A percentile compares a stretch with the other conserved stretches of the same genome.
These are phyloP conservation scores for Lophotis ruficrista DNA, from an alignment of 2,113 vertebrate species.

Conservation along the genomic window DNA sequence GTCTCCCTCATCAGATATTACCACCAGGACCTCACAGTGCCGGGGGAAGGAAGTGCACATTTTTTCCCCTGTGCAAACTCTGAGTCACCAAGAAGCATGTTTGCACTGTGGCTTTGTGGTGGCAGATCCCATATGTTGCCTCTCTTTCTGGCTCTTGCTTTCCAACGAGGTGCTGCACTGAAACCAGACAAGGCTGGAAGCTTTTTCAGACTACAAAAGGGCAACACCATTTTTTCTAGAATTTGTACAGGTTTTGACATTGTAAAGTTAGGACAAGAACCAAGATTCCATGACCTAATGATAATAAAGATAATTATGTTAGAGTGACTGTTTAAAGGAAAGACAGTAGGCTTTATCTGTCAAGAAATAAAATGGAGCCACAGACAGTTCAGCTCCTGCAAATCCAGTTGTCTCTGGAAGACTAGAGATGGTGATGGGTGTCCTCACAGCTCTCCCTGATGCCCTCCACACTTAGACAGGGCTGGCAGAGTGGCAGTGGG, in stretches of 20 bases:
- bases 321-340: background rate
- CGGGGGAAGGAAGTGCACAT: background rate
- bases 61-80: background rate
- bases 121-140: background rate
- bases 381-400: background rate
- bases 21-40: background rate
- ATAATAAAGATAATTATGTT: background rate
- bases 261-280: background rate
- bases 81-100: background rate
- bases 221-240: background rate
- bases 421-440: background rate
- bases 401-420: background rate
- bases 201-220: background rate
- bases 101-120: background rate
- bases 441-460: background rate
- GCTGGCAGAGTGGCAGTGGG: background rate
- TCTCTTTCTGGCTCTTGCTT: background rate
- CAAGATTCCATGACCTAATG: too few relatives aligned
- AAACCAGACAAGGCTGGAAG: background rate
- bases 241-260: rapidly evolving
- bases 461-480: background rate
- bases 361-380: background rate
- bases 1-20: background rate
- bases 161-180: background rate
- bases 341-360: background rate